phyloP scores from a whole-genome alignment of 2,113 vertebrate species.

The Mus musculus region GRCm39 chr12:24692501-24693000 shows the following conservation, averaged over 20 bases:
- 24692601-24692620: neutral
- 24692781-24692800: fast-evolving
- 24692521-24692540: neutral
- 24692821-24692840: neutral
- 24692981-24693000: neutral
- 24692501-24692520: neutral
- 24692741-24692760: neutral
- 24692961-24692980: neutral
- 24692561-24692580: neutral
- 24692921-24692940: too few species aligned
- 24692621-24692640: neutral
- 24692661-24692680: fast-evolving
- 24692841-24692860: neutral
- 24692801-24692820: neutral
- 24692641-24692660: neutral
- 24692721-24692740: neutral
- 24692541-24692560: neutral
- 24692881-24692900: neutral
- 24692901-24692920: neutral
- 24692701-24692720: fast-evolving
- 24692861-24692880: fast-evolving
- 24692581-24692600: fast-evolving
- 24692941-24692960: fast-evolving
- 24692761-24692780: fast-evolving
- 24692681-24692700: neutral